Percentiles rank a stretch among this genome's conserved stretches.
Evolutionary conservation across 2,113 vertebrate genomes (phyloP).

Genomic region (Peromyscus polionotus): DNA sequence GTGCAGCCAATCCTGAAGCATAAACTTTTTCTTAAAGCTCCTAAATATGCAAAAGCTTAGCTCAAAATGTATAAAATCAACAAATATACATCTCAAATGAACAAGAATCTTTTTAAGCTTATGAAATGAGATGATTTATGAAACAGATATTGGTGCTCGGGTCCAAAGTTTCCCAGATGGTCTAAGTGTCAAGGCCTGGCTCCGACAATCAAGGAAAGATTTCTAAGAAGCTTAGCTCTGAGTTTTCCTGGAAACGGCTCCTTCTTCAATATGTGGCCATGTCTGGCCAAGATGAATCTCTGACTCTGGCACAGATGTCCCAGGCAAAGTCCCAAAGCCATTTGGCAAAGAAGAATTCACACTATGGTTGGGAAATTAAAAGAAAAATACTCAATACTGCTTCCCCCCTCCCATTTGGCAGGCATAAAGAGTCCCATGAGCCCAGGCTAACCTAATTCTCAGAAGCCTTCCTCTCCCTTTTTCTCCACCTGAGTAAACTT

Average conservation of each 20-base stretch:
- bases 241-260: slow-evolving; percentile 78
- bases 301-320: slow-evolving; percentile 67
- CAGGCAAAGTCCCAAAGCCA: slow-evolving; percentile 76
- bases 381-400: slow-evolving; percentile 59
- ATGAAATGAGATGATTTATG: slow-evolving; percentile 71
- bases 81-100: slow-evolving; percentile 58
- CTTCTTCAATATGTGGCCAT: slow-evolving; percentile 73
- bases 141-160: slow-evolving; percentile 57
- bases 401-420: background rate
- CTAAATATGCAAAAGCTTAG: background rate
- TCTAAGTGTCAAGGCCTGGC: slow-evolving; percentile 66
- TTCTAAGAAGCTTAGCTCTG: slow-evolving; percentile 69
- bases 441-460: slow-evolving; percentile 36
- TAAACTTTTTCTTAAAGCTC: background rate
- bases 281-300: slow-evolving; percentile 80
- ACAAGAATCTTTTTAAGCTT: slow-evolving; percentile 1
- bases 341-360: slow-evolving; percentile 77
- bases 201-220: slow-evolving; percentile 62
- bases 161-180: slow-evolving; percentile 81
- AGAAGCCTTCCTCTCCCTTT: slow-evolving; percentile 5
- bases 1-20: background rate
- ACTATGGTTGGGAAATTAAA: slow-evolving; percentile 78
- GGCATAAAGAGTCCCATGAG: slow-evolving; percentile 52
- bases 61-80: slow-evolving; percentile 18
- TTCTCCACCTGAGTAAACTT: slow-evolving; percentile 6